phyloP scores from a whole-genome alignment of 2,888 invertebrate species.

The Sinelater perroti region DNA sequence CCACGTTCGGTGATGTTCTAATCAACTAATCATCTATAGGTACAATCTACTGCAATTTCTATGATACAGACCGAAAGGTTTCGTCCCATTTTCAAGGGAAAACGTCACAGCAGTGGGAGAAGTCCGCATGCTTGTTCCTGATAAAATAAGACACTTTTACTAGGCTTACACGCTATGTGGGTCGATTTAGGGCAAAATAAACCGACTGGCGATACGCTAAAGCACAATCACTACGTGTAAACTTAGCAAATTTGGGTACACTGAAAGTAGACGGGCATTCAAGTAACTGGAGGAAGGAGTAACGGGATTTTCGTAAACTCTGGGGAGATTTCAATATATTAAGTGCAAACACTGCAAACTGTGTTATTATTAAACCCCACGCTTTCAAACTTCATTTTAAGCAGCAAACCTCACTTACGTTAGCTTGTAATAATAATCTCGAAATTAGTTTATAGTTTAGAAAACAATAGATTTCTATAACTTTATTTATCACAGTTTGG shows the following conservation, averaged over 20 bases:
- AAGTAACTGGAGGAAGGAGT: constrained; percentile 12
- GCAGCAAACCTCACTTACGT: constrained; percentile 28
- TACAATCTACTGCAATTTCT: constrained; percentile 37
- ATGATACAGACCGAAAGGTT: constrained; percentile 66
- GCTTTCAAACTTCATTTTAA: constrained; percentile 25
- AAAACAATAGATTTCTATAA: constrained; percentile 18
- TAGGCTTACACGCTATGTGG: constrained; percentile 45
- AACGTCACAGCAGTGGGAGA: constrained; percentile 74
- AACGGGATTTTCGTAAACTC: constrained; percentile 32
- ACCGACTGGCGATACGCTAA: constrained; percentile 19
- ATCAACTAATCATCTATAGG: constrained; percentile 26
- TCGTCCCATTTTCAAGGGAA: constrained; percentile 71
- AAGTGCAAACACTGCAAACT: constrained; percentile 38
- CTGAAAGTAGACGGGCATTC: constrained; percentile 13
- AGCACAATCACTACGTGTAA: constrained; percentile 43
- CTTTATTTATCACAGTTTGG: constrained; percentile 57
- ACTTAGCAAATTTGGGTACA: constrained; percentile 41
- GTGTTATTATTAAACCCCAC: constrained; percentile 37
- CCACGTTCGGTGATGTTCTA: constrained; percentile 31
- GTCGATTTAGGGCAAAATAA: constrained; percentile 24
- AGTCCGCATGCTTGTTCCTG: constrained; percentile 70
- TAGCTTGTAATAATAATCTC: constrained; percentile 4
- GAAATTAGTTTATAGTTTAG: constrained; percentile 7
- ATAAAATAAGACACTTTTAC: constrained; percentile 50
- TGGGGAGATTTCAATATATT: constrained; percentile 42